Evolutionary conservation across 1,140 invertebrate genomes (phyloP).

Genomic region (Brachionus manjavacas): DNA sequence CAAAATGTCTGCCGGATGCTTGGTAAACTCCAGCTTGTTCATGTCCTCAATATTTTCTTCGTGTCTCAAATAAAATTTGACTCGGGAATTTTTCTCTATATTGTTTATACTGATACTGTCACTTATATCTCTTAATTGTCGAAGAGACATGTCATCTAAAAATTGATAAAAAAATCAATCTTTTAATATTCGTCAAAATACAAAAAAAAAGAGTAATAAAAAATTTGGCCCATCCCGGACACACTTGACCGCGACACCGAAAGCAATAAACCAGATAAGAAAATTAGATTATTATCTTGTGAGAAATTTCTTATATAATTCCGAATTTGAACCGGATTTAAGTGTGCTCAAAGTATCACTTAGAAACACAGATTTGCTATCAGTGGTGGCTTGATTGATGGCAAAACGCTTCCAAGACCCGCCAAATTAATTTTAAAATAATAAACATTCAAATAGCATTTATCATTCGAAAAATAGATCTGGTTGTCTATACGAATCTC

Average conservation of each 20-base stretch:
- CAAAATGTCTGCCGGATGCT: background rate
- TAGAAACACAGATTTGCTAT: background rate
- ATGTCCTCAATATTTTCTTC: background rate
- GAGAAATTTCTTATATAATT: background rate
- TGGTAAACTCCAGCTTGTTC: background rate
- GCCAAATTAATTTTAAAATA: slow-evolving; percentile 11
- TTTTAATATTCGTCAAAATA: background rate
- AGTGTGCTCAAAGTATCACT: background rate
- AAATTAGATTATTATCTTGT: background rate
- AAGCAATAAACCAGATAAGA: background rate
- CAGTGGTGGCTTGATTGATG: slow-evolving; percentile 14
- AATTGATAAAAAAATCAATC: slow-evolving; percentile 17
- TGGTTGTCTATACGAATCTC: slow-evolving; percentile 21
- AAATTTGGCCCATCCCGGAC: background rate
- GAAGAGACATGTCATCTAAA: slow-evolving; percentile 4
- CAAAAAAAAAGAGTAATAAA: background rate
- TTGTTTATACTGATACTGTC: background rate
- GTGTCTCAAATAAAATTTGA: slow-evolving; percentile 5
- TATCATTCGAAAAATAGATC: slow-evolving; percentile 3
- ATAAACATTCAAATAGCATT: slow-evolving; percentile 30
- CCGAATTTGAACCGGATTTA: background rate
- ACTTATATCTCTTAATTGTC: background rate
- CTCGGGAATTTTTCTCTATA: slow-evolving; percentile 4
- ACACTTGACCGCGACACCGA: slow-evolving; percentile 1
- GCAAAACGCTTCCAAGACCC: background rate